Evolutionary conservation across 2,888 invertebrate species (phyloP).

Genomic region (Geophilus truncorum): DNA sequence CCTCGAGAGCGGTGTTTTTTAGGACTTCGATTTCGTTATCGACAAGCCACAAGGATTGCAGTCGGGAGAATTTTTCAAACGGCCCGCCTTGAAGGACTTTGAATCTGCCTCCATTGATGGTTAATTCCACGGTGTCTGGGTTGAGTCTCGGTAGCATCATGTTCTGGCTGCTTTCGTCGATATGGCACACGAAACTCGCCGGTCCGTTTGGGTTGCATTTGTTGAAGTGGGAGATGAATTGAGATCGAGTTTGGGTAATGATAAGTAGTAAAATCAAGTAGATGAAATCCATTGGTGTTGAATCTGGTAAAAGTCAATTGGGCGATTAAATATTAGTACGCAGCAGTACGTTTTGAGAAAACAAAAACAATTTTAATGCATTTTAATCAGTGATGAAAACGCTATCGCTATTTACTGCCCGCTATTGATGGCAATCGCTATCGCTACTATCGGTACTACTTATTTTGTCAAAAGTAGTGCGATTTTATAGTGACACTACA

Average conservation of each 20-base stretch:
- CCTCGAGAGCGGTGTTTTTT: background rate
- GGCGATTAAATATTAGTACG: too few relatives aligned
- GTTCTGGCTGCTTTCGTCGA: background rate
- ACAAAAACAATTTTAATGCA: background rate
- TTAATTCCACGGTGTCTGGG: background rate
- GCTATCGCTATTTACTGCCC: too few relatives aligned
- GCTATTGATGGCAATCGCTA: too few relatives aligned
- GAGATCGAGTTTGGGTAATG: background rate
- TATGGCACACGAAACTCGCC: background rate
- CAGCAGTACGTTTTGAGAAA: too few relatives aligned
- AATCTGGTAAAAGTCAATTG: background rate
- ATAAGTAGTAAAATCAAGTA: background rate
- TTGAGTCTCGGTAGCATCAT: background rate
- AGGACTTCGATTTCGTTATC: background rate
- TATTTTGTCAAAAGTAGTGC: too few relatives aligned
- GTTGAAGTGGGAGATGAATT: background rate
- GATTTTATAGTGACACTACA: too few relatives aligned
- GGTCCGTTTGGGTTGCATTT: background rate
- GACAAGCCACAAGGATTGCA: background rate
- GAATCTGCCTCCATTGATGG: background rate
- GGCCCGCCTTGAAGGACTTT: background rate
- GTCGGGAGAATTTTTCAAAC: background rate
- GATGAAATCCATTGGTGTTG: background rate
- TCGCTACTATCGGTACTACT: too few relatives aligned
- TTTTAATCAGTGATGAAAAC: too few relatives aligned